phyloP scores from a whole-genome alignment of 2,888 invertebrate species.

The Lydus trimaculatus region DNA sequence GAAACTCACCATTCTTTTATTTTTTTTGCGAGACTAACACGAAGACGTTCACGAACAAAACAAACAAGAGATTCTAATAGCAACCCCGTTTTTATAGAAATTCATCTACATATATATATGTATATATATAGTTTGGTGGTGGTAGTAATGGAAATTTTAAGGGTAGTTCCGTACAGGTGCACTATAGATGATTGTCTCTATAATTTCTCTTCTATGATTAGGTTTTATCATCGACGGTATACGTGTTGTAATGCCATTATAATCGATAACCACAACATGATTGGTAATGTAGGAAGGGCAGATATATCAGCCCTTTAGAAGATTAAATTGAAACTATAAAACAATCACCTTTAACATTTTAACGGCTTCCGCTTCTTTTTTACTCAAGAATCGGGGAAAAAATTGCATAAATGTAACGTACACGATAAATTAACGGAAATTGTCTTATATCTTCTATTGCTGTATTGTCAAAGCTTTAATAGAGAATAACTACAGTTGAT shows the following conservation, averaged over 20 bases:
- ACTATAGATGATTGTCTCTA: constrained; percentile 9
- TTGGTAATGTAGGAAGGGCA: not conserved
- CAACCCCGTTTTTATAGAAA: not conserved
- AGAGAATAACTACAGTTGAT: not conserved
- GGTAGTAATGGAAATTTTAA: not conserved
- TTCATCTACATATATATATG: too few relatives aligned
- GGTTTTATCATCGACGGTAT: not conserved
- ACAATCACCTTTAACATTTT: not conserved
- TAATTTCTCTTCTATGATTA: constrained; percentile 2
- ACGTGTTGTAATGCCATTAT: not conserved
- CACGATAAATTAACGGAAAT: not conserved
- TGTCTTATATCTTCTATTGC: not conserved
- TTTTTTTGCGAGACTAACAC: not conserved
- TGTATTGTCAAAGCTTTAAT: not conserved
- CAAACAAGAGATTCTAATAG: constrained; percentile 8
- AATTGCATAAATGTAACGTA: not conserved
- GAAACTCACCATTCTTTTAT: not conserved
- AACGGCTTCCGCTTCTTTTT: not conserved
- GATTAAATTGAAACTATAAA: not conserved
- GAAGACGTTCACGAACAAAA: constrained; percentile 30
- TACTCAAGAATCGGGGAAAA: too few relatives aligned
- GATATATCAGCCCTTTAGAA: not conserved
- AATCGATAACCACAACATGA: constrained; percentile 8
- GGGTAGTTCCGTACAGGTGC: not conserved
- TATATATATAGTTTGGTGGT: not conserved